Conservation (phyloP, 2,888 invertebrate species). For the Trachelus tabidus region DNA sequence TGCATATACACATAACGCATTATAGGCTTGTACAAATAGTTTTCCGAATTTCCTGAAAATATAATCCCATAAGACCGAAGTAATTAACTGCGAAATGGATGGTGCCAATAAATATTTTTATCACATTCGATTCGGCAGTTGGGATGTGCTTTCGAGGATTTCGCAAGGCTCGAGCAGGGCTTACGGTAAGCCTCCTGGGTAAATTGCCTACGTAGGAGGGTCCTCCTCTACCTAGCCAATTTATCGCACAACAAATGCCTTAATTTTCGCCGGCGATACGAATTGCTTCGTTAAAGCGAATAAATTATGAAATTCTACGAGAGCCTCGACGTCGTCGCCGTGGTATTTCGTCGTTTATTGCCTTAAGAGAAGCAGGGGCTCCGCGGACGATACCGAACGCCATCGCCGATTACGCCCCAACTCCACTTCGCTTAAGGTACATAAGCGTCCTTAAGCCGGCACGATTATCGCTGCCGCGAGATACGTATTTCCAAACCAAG, state of each 20-base stretch:
- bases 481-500: background rate
- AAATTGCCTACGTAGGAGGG: constrained; percentile 18
- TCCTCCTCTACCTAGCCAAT: constrained; percentile 7
- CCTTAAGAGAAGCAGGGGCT: background rate
- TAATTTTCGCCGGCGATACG: constrained; percentile 16
- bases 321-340: background rate
- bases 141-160: constrained; percentile 20
- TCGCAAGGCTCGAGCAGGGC: constrained; percentile 15
- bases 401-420: background rate
- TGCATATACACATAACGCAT: background rate
- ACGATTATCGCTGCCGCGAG: background rate
- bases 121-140: constrained; percentile 20
- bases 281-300: constrained; percentile 21
- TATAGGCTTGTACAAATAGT: background rate
- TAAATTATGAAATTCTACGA: constrained; percentile 11
- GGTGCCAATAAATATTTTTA: constrained; percentile 20
- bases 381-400: background rate
- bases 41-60: background rate
- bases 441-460: background rate
- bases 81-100: constrained; percentile 12
- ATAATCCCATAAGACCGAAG: constrained; percentile 1
- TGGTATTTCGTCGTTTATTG: background rate
- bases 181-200: constrained; percentile 21
- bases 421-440: background rate
- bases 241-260: constrained; percentile 22